Percentiles rank a stretch among this genome's conserved stretches.
These are phyloP conservation scores for Heteromormyrus szaboi DNA, from an alignment of 2,797 vertebrate species.

Conservation along the genomic window DNA sequence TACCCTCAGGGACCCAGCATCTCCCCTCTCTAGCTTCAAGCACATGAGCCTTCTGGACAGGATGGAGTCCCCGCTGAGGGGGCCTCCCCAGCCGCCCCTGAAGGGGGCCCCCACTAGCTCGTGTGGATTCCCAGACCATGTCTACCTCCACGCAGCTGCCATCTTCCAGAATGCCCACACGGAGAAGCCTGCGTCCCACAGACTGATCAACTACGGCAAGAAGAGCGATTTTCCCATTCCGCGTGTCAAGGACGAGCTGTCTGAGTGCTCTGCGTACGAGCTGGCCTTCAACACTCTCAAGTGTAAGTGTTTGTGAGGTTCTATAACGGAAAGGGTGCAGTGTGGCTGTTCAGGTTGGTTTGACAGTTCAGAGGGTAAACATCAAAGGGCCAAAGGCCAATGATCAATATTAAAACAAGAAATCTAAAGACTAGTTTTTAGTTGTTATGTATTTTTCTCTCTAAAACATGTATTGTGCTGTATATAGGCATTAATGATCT, in stretches of 20 bases:
- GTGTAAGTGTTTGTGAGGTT: slow-evolving; percentile 64
- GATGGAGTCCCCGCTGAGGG: slow-evolving; percentile 10
- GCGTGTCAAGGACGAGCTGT: slow-evolving; percentile 47
- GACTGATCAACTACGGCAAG: slow-evolving; percentile 58
- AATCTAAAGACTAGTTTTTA: neutral
- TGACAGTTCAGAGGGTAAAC: neutral
- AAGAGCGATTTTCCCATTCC: slow-evolving; percentile 30
- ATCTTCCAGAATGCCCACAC: slow-evolving; percentile 70
- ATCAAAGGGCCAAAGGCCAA: neutral
- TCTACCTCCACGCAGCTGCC: slow-evolving; percentile 73
- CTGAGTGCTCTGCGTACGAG: slow-evolving; percentile 60
- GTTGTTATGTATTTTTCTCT: neutral
- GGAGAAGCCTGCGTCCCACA: slow-evolving; percentile 54
- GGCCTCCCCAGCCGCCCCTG: neutral
- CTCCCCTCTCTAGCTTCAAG: slow-evolving; percentile 32
- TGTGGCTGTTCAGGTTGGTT: neutral
- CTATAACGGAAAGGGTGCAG: neutral
- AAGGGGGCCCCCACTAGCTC: neutral
- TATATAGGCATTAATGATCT: neutral
- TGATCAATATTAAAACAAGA: neutral
- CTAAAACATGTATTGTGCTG: neutral
- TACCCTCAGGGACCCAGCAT: neutral
- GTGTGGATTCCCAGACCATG: slow-evolving; percentile 54
- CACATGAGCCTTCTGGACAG: slow-evolving; percentile 34
- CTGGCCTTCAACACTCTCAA: slow-evolving; percentile 82